These are phyloP conservation scores for Drosophila punjabiensis DNA, from an alignment of 1,140 invertebrate species.

Conservation along the genomic window DNA sequence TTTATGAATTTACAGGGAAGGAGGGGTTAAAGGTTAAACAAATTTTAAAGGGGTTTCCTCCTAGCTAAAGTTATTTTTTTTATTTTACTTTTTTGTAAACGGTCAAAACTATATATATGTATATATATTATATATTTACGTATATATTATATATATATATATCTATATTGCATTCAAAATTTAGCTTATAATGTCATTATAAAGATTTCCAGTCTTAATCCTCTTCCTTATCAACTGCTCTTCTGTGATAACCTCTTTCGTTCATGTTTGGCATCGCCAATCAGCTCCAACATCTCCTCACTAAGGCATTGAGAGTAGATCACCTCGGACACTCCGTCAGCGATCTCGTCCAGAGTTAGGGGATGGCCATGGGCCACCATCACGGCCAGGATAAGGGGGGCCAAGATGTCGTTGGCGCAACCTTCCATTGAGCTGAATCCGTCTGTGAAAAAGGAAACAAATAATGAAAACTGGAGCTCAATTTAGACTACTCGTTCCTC, in stretches of 20 bases:
- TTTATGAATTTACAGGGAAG: neutral
- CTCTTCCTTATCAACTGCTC: neutral
- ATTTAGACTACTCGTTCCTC: slow-evolving; percentile 26
- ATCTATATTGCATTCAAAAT: neutral
- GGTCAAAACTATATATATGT: no score
- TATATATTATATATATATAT: no score
- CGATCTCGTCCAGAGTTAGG: slow-evolving; percentile 60
- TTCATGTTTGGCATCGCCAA: slow-evolving; percentile 8
- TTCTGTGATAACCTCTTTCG: neutral
- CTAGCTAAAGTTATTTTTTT: neutral
- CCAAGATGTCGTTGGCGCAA: slow-evolving; percentile 48
- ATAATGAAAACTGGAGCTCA: slow-evolving; percentile 16
- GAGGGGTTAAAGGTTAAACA: neutral
- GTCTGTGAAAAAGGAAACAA: neutral
- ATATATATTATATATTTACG: no score
- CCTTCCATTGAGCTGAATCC: slow-evolving; percentile 41
- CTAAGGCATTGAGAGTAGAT: slow-evolving; percentile 34
- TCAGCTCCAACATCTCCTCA: neutral
- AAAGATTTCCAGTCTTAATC: neutral
- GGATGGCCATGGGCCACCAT: slow-evolving; percentile 63
- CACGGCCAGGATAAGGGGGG: slow-evolving; percentile 61
- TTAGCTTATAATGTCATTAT: neutral
- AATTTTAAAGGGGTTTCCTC: neutral
- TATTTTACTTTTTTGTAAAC: no score
- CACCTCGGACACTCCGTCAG: slow-evolving; percentile 38